A percentile compares a stretch with the other conserved stretches of the same genome.
phyloP scores from a whole-genome alignment of 2,113 vertebrate genomes.

The Catagonus wagneri region DNA sequence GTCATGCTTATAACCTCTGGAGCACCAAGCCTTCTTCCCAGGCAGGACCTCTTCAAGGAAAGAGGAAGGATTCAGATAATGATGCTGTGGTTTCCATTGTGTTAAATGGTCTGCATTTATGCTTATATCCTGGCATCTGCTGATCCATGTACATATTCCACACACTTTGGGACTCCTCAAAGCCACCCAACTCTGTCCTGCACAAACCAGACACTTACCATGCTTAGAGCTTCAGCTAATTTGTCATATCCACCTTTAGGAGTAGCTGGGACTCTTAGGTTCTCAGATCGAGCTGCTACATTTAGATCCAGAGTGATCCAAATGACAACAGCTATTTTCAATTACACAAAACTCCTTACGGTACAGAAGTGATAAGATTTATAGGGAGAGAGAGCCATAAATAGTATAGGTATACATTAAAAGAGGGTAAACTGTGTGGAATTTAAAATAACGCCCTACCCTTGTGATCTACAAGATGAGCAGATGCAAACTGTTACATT shows the following conservation, averaged over 20 bases:
- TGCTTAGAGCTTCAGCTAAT: neutral
- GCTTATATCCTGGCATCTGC: neutral
- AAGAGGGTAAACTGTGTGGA: neutral
- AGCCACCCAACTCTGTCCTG: neutral
- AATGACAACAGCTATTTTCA: neutral
- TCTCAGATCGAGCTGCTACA: neutral
- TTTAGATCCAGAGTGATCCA: neutral
- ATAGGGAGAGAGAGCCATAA: neutral
- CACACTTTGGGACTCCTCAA: neutral
- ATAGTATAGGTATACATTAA: neutral
- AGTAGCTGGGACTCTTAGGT: neutral
- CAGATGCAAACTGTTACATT: too few species aligned
- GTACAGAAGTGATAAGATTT: neutral
- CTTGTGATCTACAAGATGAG: too few species aligned
- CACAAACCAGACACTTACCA: neutral
- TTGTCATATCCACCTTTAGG: neutral
- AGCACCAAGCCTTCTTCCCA: neutral
- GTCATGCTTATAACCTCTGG: neutral
- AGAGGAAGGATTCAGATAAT: neutral
- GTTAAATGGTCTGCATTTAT: neutral
- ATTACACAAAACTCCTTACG: neutral
- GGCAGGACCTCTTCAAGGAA: neutral
- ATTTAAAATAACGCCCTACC: too few species aligned
- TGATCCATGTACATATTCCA: neutral
- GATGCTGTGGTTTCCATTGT: neutral